Evolutionary conservation across 2,888 invertebrate species (phyloP).

Genomic region (Cheilosia vulpina): DNA sequence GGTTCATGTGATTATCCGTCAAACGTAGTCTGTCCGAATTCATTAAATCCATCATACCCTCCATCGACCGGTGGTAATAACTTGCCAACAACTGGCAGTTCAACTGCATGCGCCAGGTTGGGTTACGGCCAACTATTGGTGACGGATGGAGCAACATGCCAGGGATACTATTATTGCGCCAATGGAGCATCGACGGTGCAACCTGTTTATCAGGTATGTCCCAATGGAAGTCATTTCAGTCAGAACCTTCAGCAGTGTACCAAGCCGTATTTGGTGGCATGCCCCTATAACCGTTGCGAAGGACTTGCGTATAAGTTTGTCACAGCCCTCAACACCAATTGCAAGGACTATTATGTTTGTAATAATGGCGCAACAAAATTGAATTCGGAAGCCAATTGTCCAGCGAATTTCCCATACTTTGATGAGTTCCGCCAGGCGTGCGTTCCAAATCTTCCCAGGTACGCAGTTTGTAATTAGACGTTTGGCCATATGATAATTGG

Average conservation of each 20-base stretch:
- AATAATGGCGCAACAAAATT: not conserved
- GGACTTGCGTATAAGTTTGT: constrained; percentile 77
- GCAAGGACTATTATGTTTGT: constrained; percentile 76
- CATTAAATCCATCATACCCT: too few species aligned
- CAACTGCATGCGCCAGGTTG: not conserved
- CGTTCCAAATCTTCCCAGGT: rapidly evolving
- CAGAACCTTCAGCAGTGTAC: constrained; percentile 44
- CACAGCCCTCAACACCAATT: not conserved
- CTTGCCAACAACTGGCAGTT: not conserved
- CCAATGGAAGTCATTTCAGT: constrained; percentile 76
- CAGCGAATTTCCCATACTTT: constrained; percentile 58
- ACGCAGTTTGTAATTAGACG: constrained; percentile 13
- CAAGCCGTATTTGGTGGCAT: constrained; percentile 73
- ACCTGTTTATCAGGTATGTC: constrained; percentile 77
- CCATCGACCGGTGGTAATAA: not conserved
- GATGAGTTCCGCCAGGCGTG: constrained; percentile 76
- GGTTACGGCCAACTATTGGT: constrained; percentile 16
- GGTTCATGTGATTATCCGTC: constrained; percentile 74
- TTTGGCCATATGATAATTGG: not conserved
- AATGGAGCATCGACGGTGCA: not conserved
- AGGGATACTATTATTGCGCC: constrained; percentile 78
- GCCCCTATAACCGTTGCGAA: constrained; percentile 77
- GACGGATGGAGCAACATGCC: constrained; percentile 76
- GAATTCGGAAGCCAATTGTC: constrained; percentile 50
- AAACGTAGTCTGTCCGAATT: constrained; percentile 47